Base-by-base conservation (phyloP, 2,888 invertebrate species). In the Dicyrtomina minuta region DNA sequence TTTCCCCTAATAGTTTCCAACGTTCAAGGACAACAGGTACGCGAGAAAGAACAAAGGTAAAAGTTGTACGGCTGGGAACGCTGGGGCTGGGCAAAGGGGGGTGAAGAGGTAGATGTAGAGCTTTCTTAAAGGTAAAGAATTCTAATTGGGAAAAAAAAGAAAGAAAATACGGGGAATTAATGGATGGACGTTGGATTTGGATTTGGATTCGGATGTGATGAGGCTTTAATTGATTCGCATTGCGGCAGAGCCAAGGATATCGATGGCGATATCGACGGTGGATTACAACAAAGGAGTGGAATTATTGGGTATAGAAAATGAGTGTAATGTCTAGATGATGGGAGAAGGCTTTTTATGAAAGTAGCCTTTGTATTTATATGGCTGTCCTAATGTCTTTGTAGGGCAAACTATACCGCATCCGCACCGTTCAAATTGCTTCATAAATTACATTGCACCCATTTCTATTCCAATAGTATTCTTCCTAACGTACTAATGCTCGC, bases 201-300 rank as follows among this genome's bases (percentile, higher is more conserved):
- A 20, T 51, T 20, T 17, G 17, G 20, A n/a, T 59, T 26, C 55
- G 33, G 26, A 46, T n/a, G 10, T 58, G 49, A 62, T 62, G 62
- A 62, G 62, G 49, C 22, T 62, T 62, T 62, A 62, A 62, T 62
- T 62, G 49, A 62, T 62, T 62, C 17, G 62, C 33, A 33, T 33
- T 33, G 33, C 33, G 33, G 33, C 33, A 33, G 33, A 33, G n/a
- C n/a, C n/a, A n/a, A 22, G 5, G 24, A 17, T 33, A 33, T 33
- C 8, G 33, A 8, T 13, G 8, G 2, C 20, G 55, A 17, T 20
- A 51, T 33, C 4, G 33, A 33, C 33, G 3, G 33, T 8, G 33
- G 8, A 33, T 33, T 33, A 33, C 8, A 5, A 8, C 33, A 33
- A 8, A 33, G 33, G 33, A 33, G 33, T 33, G 33, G n/a, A n/a